Base-by-base conservation (phyloP, 1,140 invertebrate genomes). In the Asbolus verrucosus region DNA sequence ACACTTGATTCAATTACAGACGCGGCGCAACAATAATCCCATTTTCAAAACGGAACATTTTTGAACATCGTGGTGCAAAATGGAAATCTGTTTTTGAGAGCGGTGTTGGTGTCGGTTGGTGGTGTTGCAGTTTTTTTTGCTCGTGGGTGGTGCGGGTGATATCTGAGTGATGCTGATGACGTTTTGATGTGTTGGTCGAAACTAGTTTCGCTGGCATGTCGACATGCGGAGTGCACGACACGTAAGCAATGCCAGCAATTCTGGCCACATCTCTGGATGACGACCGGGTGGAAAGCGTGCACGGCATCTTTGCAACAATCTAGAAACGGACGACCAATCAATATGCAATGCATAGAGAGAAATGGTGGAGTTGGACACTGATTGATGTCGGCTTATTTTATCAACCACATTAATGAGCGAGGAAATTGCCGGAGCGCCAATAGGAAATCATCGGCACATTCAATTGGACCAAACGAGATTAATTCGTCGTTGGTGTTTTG, bases 231-330 rank as follows among this genome's bases (percentile, higher is more conserved):
- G 46, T 54, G 46, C 46, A 54, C 46, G 46, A 54, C 46, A 54
- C 46, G 46, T 54, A 54, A 54, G 46, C 46, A 54, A 54, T 54
- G 46, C 46, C 46, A 54, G 46, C 46, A 54, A 54, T 54, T 54
- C 46, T 54, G 46, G 46, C 46, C 46, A 54, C 46, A 54, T 54
- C 46, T 54, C 46, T 54, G 46, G 46, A 54, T 54, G 46, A 54
- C 46, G 46, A 54, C 46, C 46, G 11, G 11, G 46, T 54, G 11
- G 46, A 54, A 54, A 54, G 46, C 46, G 46, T 54, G 46, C 46
- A 54, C 46, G 46, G 46, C 46, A 54, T 54, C 46, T 54, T 54
- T 54, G 46, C 46, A 24, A 54, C 46, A 54, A 54, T 54, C 46
- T 54, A 54, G 46, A 21, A 54, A 54, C 46, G 46, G 41, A 54